Percentiles rank a stretch among this genome's conserved stretches.
These are phyloP conservation scores for Parapristionchus giblindavisi DNA, from an alignment of 2,888 invertebrate genomes.

Conservation along the genomic window DNA sequence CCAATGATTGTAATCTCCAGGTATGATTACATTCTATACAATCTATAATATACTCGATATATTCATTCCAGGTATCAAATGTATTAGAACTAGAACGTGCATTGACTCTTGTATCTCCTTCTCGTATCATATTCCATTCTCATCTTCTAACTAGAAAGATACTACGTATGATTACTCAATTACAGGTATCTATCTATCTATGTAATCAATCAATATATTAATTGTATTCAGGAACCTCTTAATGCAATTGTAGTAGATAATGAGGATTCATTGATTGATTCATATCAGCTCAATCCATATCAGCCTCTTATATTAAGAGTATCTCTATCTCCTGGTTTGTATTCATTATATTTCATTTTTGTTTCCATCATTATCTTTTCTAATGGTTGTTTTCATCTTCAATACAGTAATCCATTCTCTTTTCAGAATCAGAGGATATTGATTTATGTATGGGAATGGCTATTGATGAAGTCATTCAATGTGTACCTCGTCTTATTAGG, in stretches of 20 bases:
- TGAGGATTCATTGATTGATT: constrained; percentile 1
- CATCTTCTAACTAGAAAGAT: constrained; percentile 32
- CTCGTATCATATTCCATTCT: constrained; percentile 23
- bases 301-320: constrained; percentile 31
- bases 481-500: constrained; percentile 12
- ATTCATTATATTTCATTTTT: neutral
- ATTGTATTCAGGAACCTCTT: constrained; percentile 15
- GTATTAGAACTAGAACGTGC: constrained; percentile 26
- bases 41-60: neutral
- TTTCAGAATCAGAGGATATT: constrained; percentile 35
- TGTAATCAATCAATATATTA: neutral
- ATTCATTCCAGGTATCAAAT: constrained; percentile 1
- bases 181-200: constrained; percentile 1
- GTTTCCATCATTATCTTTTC: neutral
- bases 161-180: neutral
- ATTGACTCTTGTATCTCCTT: constrained; percentile 5
- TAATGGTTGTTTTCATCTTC: neutral
- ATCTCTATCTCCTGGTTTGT: constrained; percentile 20
- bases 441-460: constrained; percentile 64
- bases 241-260: constrained; percentile 14
- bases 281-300: neutral
- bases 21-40: neutral
- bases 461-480: constrained; percentile 51
- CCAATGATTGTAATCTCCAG: constrained; percentile 17
- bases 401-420: neutral